Evolutionary conservation across 2,113 vertebrate species (phyloP), one percentile per base, ranked within the genome.

Genomic region (Scartelaos histophorus): DNA sequence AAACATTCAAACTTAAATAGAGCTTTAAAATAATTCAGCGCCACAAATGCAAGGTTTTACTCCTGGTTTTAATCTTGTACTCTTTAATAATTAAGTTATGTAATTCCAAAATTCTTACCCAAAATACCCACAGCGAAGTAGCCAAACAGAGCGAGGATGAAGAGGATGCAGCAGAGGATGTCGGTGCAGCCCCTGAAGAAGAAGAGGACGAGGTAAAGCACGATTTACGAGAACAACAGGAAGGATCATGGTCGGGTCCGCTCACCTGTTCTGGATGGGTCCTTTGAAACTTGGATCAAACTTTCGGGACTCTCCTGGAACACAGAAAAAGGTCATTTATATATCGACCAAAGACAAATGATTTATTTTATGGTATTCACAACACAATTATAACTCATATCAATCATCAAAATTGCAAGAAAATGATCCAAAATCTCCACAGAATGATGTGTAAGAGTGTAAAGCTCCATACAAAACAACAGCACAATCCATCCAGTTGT

Each of bases 241-340:
- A 38, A 12, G 9, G 22, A 7, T 43, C 10, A 64, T 64, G 10
- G 13, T n/a, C 1, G 43, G 10, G n/a, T 38, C 1, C 4, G 12
- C 67, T 85, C 71, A 92, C 93, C 92, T 90, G 90, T 89, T 88
- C 38, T 92, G 70, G 21, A 91, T 87, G 0, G 97, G 97, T 3
- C 97, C 97, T 84, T 94, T 98, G 90, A 98, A 98, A 24, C 90
- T 92, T 0, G 97, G 95, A 77, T 98, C 97, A n/a, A 95, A 97
- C 68, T 96, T 97, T 75, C 93, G 93, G 0, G 95, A 90, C 0
- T 96, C 95, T n/a, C 97, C 97, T 97, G 87, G 19, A 64, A 60
- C 84, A n/a, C 13, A 43, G 70, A 73, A 65, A 22, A 78, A 82
- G 9, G 38, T 66, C 5, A 17, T 5, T 15, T 46, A 12, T 47